phyloP scores from a whole-genome alignment of 2,797 vertebrate genomes.

The Clamator glandarius region DNA sequence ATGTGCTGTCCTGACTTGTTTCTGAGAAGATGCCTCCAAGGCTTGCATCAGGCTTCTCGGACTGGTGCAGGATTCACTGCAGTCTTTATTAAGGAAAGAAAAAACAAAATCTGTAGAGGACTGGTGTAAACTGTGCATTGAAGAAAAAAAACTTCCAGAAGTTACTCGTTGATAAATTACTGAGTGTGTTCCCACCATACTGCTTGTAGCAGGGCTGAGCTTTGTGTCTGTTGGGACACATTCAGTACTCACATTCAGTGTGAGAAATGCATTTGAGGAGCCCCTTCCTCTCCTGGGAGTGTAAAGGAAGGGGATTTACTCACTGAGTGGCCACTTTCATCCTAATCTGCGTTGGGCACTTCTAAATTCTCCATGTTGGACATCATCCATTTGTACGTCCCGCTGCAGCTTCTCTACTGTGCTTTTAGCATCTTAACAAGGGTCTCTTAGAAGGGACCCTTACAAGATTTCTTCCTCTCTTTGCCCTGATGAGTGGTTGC shows the following conservation, averaged over 20 bases:
- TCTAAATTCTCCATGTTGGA: rapidly evolving
- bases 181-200: background rate
- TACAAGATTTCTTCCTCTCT: background rate
- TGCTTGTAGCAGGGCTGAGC: background rate
- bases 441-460: background rate
- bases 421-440: background rate
- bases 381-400: background rate
- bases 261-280: background rate
- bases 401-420: background rate
- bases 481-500: background rate
- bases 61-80: background rate
- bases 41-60: background rate
- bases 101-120: background rate
- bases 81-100: background rate
- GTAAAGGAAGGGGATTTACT: background rate
- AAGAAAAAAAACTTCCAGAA: background rate
- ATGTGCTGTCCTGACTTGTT: background rate
- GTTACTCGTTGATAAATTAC: background rate
- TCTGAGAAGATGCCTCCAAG: background rate
- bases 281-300: background rate
- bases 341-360: background rate
- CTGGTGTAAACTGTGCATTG: background rate
- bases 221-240: background rate
- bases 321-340: background rate
- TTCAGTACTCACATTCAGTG: background rate